Percentiles rank a stretch among this genome's conserved stretches.
Conservation (phyloP, 2,797 vertebrate species). For the Pangasius macronema region DNA sequence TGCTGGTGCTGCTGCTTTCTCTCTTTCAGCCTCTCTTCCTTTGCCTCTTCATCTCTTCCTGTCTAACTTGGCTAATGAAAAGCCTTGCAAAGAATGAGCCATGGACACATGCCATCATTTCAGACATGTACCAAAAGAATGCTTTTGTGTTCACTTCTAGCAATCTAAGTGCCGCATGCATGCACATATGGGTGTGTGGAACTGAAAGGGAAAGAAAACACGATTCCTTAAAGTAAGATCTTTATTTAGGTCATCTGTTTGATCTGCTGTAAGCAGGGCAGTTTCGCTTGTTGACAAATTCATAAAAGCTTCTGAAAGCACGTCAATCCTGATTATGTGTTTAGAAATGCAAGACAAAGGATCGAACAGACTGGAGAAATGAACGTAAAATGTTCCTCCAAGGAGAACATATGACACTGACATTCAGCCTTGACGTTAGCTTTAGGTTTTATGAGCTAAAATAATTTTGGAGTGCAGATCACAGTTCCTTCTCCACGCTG, state of each 20-base stretch:
- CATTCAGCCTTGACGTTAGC: not conserved
- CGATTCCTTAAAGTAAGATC: not conserved
- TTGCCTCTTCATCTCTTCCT: not conserved
- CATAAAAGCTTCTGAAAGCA: not conserved
- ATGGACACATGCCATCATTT: slow-evolving; percentile 65
- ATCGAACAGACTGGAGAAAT: not conserved
- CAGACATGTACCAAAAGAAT: slow-evolving; percentile 54
- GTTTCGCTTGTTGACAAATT: not conserved
- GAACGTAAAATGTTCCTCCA: not conserved
- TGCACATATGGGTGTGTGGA: slow-evolving; percentile 12
- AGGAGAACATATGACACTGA: not conserved
- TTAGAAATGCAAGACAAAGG: slow-evolving; percentile 1
- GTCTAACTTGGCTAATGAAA: not conserved
- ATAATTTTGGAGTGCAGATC: not conserved
- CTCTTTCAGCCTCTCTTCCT: not conserved
- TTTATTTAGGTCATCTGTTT: not conserved
- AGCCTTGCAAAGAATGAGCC: not conserved
- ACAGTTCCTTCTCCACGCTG: not conserved
- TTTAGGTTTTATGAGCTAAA: not conserved
- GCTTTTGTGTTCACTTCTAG: slow-evolving; percentile 45
- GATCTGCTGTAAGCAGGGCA: too few relatives aligned
- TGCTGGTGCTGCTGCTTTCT: slow-evolving; percentile 54
- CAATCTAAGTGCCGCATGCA: not conserved
- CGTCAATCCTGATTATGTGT: slow-evolving; percentile 2
- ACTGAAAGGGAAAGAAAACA: not conserved